Conservation (phyloP, 1,140 invertebrate species). For the Eurytemora carolleeae region DNA sequence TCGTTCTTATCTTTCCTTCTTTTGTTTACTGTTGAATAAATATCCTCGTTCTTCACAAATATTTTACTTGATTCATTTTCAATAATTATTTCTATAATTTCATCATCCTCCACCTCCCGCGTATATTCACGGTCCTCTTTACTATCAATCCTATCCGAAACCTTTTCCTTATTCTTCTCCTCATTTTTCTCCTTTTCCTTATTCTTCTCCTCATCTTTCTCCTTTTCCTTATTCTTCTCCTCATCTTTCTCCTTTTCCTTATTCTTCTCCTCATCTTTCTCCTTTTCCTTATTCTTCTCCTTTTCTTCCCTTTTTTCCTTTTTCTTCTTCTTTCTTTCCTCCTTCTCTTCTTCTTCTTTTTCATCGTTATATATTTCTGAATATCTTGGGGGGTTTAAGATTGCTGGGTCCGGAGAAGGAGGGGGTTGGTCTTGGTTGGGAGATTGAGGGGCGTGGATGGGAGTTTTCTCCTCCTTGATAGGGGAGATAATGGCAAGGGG, state of each 20-base stretch:
- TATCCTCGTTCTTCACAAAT: too few relatives aligned
- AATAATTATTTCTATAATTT: too few relatives aligned
- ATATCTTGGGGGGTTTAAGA: slow-evolving; percentile 30
- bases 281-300: slow-evolving; percentile 41
- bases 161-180: too few relatives aligned
- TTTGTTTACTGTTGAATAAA: too few relatives aligned
- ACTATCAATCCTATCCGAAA: too few relatives aligned
- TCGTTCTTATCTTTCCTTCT: too few relatives aligned
- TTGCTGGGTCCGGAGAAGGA: slow-evolving; percentile 35
- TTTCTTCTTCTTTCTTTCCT: slow-evolving; percentile 27
- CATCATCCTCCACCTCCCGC: slow-evolving; percentile 16
- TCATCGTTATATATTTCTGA: slow-evolving; percentile 21
- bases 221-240: slow-evolving; percentile 18
- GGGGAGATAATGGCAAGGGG: background rate
- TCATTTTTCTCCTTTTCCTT: slow-evolving; percentile 23
- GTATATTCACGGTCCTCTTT: too few relatives aligned
- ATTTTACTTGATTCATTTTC: too few relatives aligned
- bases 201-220: slow-evolving; percentile 21
- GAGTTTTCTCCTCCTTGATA: background rate
- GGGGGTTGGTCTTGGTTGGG: slow-evolving; percentile 48
- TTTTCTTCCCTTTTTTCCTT: slow-evolving; percentile 24
- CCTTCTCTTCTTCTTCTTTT: slow-evolving; percentile 15
- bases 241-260: slow-evolving; percentile 20
- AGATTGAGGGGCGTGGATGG: background rate
- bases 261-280: slow-evolving; percentile 42